A percentile compares a stretch with the other conserved stretches of the same genome.
These are phyloP conservation scores for Arvicanthis niloticus DNA, from an alignment of 2,113 vertebrate genomes.

Conservation along the genomic window DNA sequence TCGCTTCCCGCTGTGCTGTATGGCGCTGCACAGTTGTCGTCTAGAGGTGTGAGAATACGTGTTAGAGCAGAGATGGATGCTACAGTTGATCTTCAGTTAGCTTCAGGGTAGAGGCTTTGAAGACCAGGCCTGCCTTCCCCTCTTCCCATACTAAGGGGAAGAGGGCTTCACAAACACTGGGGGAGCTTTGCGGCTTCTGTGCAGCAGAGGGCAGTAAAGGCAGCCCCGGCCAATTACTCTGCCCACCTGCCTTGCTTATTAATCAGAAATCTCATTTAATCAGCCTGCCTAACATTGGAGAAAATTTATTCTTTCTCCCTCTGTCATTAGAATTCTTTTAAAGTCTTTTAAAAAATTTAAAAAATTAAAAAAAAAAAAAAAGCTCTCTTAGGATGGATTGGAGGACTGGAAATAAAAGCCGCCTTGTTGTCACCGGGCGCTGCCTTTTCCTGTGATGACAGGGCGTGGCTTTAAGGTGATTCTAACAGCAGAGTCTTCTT, in stretches of 20 bases:
- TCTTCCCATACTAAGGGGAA: not conserved
- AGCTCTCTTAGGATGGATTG: not conserved
- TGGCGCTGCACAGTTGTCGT: no score
- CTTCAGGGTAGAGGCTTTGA: not conserved
- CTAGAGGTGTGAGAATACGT: not conserved
- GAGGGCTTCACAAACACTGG: not conserved
- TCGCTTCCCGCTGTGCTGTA: no score
- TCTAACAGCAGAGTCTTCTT: not conserved
- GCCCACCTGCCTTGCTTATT: constrained; percentile 31
- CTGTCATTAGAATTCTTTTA: not conserved
- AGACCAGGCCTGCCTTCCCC: not conserved
- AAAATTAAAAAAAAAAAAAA: not conserved
- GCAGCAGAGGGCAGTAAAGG: constrained; percentile 76
- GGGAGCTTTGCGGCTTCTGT: not conserved
- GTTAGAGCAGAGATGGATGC: not conserved
- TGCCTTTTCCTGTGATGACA: not conserved
- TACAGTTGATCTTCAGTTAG: no score
- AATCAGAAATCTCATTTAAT: constrained; percentile 36
- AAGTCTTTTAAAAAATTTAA: not conserved
- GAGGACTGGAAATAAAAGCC: constrained; percentile 43
- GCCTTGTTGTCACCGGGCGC: not conserved
- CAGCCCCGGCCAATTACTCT: not conserved
- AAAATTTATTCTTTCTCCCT: not conserved
- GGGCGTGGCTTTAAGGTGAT: not conserved
- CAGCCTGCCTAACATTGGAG: not conserved